Evolutionary conservation across 23 tunicate species (phyloP).

Genomic region (Phallusia fumigata): DNA sequence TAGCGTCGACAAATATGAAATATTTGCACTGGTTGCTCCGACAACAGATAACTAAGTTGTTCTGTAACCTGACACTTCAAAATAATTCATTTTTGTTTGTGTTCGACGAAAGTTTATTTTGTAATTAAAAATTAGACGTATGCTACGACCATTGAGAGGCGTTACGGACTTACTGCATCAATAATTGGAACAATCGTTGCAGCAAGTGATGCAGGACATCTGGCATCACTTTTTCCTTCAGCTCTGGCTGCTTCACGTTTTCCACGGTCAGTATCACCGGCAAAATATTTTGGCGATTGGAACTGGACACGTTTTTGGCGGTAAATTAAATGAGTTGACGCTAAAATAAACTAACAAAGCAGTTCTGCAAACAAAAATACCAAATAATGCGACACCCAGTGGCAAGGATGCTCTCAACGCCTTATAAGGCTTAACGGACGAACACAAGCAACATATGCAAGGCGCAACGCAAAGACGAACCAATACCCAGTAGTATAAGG

Average conservation of each 20-base stretch:
- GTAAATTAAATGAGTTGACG: not conserved
- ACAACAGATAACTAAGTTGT: too few relatives aligned
- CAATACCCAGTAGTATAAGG: slow-evolving; percentile 13
- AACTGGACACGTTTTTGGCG: not conserved
- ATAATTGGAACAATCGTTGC: slow-evolving; percentile 21
- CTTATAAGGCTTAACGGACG: slow-evolving; percentile 7
- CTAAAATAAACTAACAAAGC: not conserved
- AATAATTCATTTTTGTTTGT: not conserved
- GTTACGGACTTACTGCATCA: slow-evolving; percentile 35
- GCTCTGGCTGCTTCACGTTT: slow-evolving; percentile 21
- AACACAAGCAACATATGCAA: slow-evolving; percentile 8
- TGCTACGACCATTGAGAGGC: slow-evolving; percentile 41
- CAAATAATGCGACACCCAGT: slow-evolving; percentile 13
- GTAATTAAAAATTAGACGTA: slow-evolving; percentile 13
- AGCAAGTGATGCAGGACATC: slow-evolving; percentile 13
- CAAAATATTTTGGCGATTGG: not conserved
- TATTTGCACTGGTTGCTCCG: too few relatives aligned
- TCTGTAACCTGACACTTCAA: too few relatives aligned
- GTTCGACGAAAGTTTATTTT: not conserved
- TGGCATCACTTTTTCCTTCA: slow-evolving; percentile 17
- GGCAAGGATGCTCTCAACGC: slow-evolving; percentile 6
- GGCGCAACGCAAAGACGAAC: slow-evolving; percentile 14
- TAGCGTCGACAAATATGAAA: too few relatives aligned
- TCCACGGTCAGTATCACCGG: slow-evolving; percentile 2
- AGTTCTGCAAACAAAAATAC: not conserved